Conservation (phyloP, 2,113 vertebrate species). For the Petrocephalus zakoni region DNA sequence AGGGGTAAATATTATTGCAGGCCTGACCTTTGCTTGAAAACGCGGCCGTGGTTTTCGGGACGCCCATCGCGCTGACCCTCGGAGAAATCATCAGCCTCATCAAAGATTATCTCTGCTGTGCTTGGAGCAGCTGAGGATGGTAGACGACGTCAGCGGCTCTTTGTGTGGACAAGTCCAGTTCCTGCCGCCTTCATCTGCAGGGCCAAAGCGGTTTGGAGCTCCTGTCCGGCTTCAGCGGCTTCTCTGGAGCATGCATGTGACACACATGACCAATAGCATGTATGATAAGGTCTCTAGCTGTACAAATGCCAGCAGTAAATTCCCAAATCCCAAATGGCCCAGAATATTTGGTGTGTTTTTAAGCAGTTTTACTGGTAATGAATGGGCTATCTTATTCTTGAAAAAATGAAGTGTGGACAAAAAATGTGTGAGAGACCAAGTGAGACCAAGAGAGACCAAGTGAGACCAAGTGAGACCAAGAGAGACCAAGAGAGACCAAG, state of each 20-base stretch:
- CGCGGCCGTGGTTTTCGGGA: conserved; percentile 45
- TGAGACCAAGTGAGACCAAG: background rate
- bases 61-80: conserved; percentile 45
- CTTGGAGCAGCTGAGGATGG: conserved; percentile 20
- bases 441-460: background rate
- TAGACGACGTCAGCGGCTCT: background rate
- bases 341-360: background rate
- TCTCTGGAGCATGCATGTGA: background rate
- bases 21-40: conserved; percentile 60
- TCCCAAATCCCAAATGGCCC: too few relatives aligned
- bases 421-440: too few relatives aligned
- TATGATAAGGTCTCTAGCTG: background rate
- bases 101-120: conserved; percentile 42
- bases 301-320: background rate
- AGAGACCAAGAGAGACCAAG: background rate
- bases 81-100: conserved; percentile 52
- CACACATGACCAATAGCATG: background rate
- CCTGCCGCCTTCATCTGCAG: too few relatives aligned
- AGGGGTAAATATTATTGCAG: conserved; percentile 63
- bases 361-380: too few relatives aligned
- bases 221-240: background rate
- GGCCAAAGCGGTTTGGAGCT: background rate
- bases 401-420: background rate
- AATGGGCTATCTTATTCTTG: background rate
- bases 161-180: background rate